Percentiles rank a stretch among this genome's conserved stretches.
Evolutionary conservation across 2,797 vertebrate genomes (phyloP).

Genomic region (Epinephelus coioides): DNA sequence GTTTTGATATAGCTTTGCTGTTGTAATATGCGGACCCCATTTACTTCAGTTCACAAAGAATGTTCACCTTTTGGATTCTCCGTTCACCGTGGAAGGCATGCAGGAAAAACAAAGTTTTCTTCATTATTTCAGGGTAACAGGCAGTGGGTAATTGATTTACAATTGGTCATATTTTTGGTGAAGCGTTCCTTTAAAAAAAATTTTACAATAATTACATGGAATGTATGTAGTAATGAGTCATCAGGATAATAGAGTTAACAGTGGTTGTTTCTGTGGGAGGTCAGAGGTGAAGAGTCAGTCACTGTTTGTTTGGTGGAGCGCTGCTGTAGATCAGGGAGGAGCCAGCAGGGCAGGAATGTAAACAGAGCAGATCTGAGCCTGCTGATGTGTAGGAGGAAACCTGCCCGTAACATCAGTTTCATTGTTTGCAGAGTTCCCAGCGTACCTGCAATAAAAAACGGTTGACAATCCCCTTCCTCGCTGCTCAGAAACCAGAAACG

Average conservation of each 20-base stretch:
- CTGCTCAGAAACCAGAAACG: slow-evolving; percentile 14
- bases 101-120: too few relatives aligned
- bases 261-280: slow-evolving; percentile 59
- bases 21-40: too few relatives aligned
- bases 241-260: slow-evolving; percentile 19
- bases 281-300: slow-evolving; percentile 68
- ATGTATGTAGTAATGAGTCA: slow-evolving; percentile 20
- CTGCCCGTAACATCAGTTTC: slow-evolving; percentile 19
- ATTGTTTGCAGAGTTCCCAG: slow-evolving; percentile 39
- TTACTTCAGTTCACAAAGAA: too few relatives aligned
- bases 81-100: too few relatives aligned
- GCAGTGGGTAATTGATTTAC: too few relatives aligned
- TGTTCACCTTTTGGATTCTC: too few relatives aligned
- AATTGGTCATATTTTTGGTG: too few relatives aligned
- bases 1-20: too few relatives aligned
- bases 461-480: slow-evolving; percentile 4
- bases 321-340: slow-evolving; percentile 73
- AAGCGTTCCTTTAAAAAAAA: too few relatives aligned
- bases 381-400: slow-evolving; percentile 49
- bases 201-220: too few relatives aligned
- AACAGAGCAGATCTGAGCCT: slow-evolving; percentile 70
- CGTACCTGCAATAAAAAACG: slow-evolving; percentile 5
- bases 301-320: slow-evolving; percentile 59
- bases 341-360: slow-evolving; percentile 74
- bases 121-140: too few relatives aligned